phyloP scores from a whole-genome alignment of 2,113 vertebrate species.

The Sinocyclocheilus grahami region DNA sequence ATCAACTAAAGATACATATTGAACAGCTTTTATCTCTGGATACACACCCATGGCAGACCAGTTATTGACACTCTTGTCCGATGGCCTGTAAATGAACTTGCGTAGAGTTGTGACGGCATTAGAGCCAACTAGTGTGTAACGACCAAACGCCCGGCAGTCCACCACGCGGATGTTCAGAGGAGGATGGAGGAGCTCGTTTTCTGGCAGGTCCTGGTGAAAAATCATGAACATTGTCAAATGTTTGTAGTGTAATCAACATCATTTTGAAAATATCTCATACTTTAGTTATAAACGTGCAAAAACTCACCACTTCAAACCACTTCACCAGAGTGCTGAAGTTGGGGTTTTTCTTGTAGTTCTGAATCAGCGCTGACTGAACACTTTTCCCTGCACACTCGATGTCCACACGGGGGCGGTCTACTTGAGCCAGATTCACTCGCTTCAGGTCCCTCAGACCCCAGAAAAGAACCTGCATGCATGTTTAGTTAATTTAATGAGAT shows the following conservation, averaged over 20 bases:
- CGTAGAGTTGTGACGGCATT: slow-evolving; percentile 87
- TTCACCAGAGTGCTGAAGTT: slow-evolving; percentile 97
- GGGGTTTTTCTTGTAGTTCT: slow-evolving; percentile 98
- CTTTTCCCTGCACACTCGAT: slow-evolving; percentile 94
- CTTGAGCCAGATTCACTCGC: slow-evolving; percentile 93
- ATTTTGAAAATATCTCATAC: background rate
- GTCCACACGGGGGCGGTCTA: slow-evolving; percentile 93
- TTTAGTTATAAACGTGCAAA: background rate
- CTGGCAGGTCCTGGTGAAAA: slow-evolving; percentile 85
- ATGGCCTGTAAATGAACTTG: slow-evolving; percentile 89
- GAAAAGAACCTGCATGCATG: slow-evolving; percentile 83
- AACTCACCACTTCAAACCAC: slow-evolving; percentile 98
- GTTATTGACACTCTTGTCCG: slow-evolving; percentile 78
- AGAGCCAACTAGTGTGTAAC: slow-evolving; percentile 93
- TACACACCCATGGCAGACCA: slow-evolving; percentile 84
- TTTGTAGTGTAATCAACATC: background rate
- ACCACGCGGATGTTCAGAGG: slow-evolving; percentile 96
- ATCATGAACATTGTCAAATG: background rate
- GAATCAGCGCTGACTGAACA: slow-evolving; percentile 92
- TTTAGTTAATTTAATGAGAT: too few relatives aligned
- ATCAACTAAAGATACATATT: background rate
- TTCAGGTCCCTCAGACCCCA: slow-evolving; percentile 97
- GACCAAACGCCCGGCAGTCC: slow-evolving; percentile 93
- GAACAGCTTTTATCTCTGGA: background rate
- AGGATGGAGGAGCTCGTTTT: slow-evolving; percentile 95